Conservation (phyloP, 1,140 invertebrate species). For the Ips typographus region DNA sequence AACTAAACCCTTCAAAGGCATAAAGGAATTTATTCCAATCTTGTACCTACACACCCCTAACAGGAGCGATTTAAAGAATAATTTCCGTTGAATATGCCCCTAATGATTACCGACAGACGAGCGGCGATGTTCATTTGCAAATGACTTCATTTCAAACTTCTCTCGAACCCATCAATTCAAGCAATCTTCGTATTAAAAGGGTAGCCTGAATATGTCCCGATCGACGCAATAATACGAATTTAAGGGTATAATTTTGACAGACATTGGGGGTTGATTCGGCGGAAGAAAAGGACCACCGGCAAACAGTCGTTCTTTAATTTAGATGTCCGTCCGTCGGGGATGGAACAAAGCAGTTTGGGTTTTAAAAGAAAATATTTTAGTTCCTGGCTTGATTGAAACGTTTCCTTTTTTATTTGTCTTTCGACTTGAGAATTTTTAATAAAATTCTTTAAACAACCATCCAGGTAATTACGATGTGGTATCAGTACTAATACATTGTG, state of each 20-base stretch:
- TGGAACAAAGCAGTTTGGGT: constrained; percentile 18
- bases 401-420: no score
- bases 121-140: constrained; percentile 53
- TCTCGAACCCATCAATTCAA: constrained; percentile 50
- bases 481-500: no score
- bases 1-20: no score
- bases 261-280: constrained; percentile 33
- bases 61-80: constrained; percentile 37
- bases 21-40: no score
- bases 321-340: constrained; percentile 25
- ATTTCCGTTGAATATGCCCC: constrained; percentile 51
- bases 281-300: constrained; percentile 36
- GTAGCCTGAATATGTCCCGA: constrained; percentile 42
- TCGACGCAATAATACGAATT: constrained; percentile 46
- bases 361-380: constrained; percentile 16
- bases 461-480: no score
- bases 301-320: constrained; percentile 35
- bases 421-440: no score
- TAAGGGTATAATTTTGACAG: constrained; percentile 47
- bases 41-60: not conserved
- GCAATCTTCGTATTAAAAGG: constrained; percentile 53
- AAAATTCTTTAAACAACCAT: no score
- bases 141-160: constrained; percentile 51
- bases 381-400: no score
- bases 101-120: constrained; percentile 48